Percentiles rank a stretch among this genome's conserved stretches.
Conservation (phyloP, 2,797 vertebrate species). For the Phataginus tetradactyla region DNA sequence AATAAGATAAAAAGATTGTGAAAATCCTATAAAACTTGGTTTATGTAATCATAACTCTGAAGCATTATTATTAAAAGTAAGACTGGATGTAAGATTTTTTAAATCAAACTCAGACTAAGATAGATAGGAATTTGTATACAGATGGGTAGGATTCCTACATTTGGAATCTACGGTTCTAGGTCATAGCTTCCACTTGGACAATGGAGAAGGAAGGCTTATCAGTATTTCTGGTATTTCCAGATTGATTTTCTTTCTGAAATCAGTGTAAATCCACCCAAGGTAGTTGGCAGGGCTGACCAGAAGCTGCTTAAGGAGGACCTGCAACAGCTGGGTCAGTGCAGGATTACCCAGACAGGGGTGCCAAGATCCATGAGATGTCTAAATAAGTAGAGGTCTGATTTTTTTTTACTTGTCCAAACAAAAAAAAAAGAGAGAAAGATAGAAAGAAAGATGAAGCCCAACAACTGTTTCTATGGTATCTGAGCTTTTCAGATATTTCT, state of each 20-base stretch:
- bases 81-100: not conserved
- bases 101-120: not conserved
- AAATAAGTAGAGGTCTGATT: not conserved
- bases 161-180: not conserved
- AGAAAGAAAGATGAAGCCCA: not conserved
- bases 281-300: constrained; percentile 25
- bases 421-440: not conserved
- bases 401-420: not conserved
- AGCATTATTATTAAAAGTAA: not conserved
- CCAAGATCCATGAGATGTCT: not conserved
- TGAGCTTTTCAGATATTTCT: not conserved
- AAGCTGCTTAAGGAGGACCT: constrained; percentile 41
- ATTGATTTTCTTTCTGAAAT: constrained; percentile 30
- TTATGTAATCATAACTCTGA: not conserved
- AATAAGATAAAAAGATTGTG: not conserved
- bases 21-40: not conserved
- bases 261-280: constrained; percentile 23
- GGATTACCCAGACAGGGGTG: not conserved
- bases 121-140: not conserved
- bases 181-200: not conserved
- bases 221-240: constrained; percentile 33
- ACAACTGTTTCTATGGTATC: not conserved
- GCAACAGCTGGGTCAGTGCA: constrained; percentile 57
- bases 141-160: not conserved
- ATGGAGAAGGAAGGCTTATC: not conserved